Conservation (phyloP, 2,113 vertebrate species). For the Lathamus discolor region DNA sequence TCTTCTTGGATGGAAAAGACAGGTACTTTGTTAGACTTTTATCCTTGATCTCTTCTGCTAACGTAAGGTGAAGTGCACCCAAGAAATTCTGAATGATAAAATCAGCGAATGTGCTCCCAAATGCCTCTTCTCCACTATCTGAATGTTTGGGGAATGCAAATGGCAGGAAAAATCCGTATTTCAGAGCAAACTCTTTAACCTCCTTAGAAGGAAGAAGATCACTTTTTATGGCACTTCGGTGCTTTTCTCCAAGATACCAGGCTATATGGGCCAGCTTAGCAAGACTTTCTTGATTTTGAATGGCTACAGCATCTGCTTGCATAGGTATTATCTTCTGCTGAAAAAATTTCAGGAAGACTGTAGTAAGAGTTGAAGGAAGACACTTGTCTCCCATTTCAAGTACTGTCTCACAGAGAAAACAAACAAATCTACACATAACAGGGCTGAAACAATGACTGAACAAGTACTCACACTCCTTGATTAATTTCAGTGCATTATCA, state of each 20-base stretch:
- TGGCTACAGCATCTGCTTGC: background rate
- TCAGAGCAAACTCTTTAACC: conserved; percentile 74
- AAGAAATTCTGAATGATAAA: conserved; percentile 85
- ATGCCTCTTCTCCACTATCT: background rate
- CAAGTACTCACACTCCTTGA: conserved; percentile 73
- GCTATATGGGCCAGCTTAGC: conserved; percentile 76
- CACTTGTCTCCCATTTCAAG: background rate
- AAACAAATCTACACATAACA: conserved; percentile 80
- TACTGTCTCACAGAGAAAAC: conserved; percentile 73
- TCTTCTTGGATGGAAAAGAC: conserved; percentile 78
- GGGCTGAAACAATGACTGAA: conserved; percentile 84
- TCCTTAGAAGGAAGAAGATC: conserved; percentile 30
- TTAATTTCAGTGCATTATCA: conserved; percentile 53
- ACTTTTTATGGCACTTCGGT: conserved; percentile 58
- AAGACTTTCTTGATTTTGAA: conserved; percentile 43
- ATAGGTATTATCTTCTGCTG: conserved; percentile 20
- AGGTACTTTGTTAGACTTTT: conserved; percentile 78
- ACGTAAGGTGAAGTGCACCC: conserved; percentile 77
- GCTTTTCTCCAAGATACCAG: conserved; percentile 80
- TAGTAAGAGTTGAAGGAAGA: conserved; percentile 84
- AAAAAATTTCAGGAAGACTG: conserved; percentile 76
- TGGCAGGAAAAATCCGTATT: conserved; percentile 65
- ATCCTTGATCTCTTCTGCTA: conserved; percentile 78
- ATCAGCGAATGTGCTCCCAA: conserved; percentile 73
- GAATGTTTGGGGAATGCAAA: background rate